These are phyloP conservation scores for Zaprionus tsacasi DNA, from an alignment of 1,140 invertebrate genomes.

Conservation along the genomic window DNA sequence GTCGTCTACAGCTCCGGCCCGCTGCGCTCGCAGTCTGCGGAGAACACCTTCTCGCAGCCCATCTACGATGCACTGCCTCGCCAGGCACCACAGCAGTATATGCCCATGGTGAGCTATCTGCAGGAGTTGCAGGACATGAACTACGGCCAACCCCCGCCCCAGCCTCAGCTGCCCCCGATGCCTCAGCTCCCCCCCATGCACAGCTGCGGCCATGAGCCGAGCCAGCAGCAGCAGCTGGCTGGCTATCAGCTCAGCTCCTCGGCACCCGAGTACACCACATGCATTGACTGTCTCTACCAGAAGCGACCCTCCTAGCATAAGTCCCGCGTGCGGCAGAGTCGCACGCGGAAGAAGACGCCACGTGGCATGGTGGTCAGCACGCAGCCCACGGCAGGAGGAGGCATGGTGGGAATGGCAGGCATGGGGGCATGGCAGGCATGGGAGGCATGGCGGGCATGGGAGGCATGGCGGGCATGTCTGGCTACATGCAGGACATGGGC, in stretches of 20 bases:
- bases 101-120: constrained; percentile 50
- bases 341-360: constrained; percentile 83
- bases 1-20: constrained; percentile 71
- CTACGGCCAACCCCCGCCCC: constrained; percentile 35
- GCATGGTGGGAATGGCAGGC: constrained; percentile 26
- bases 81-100: constrained; percentile 62
- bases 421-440: constrained; percentile 31
- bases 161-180: constrained; percentile 9
- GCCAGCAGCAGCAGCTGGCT: constrained; percentile 70
- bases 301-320: constrained; percentile 87
- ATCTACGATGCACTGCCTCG: constrained; percentile 66
- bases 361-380: constrained; percentile 45
- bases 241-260: constrained; percentile 85
- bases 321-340: constrained; percentile 84
- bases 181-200: background rate
- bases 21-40: constrained; percentile 79
- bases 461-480: constrained; percentile 65
- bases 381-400: background rate
- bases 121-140: constrained; percentile 42
- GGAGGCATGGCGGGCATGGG: constrained; percentile 59
- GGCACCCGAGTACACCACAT: constrained; percentile 88
- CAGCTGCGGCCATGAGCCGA: constrained; percentile 63
- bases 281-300: constrained; percentile 88
- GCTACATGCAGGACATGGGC: constrained; percentile 64
- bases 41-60: constrained; percentile 77